Conservation (phyloP, 2,888 invertebrate genomes). For the Phalera bucephala region DNA sequence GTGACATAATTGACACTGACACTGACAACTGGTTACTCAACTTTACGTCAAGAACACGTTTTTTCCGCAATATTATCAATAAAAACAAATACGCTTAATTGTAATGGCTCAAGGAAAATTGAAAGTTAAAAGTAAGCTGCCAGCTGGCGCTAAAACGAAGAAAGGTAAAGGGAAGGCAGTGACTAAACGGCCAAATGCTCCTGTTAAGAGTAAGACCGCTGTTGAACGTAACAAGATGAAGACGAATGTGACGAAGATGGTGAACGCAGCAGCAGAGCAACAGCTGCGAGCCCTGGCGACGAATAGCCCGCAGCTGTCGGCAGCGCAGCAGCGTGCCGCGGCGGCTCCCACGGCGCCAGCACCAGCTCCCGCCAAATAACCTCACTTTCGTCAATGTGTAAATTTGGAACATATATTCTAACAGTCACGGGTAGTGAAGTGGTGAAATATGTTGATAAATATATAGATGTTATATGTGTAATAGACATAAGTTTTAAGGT, state of each 20-base stretch:
- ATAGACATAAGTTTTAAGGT: too few relatives aligned
- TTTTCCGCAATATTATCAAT: too few relatives aligned
- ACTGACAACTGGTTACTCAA: too few relatives aligned
- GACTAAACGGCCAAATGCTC: conserved; percentile 85
- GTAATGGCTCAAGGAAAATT: conserved; percentile 88
- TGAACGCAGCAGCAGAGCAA: conserved; percentile 87
- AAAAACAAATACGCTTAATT: too few relatives aligned
- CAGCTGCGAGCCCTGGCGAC: conserved; percentile 84
- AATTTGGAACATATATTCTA: too few relatives aligned
- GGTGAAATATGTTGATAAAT: background rate
- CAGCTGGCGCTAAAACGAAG: conserved; percentile 79
- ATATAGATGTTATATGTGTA: too few relatives aligned
- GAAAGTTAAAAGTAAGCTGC: conserved; percentile 85
- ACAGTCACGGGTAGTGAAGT: too few relatives aligned
- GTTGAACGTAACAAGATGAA: conserved; percentile 85
- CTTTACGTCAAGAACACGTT: too few relatives aligned
- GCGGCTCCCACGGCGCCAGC: conserved; percentile 61
- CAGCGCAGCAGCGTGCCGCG: conserved; percentile 70
- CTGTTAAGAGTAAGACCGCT: conserved; percentile 84
- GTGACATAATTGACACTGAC: too few relatives aligned
- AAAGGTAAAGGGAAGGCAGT: conserved; percentile 78
- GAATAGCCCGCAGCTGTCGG: conserved; percentile 76
- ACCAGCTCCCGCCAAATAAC: conserved; percentile 57
- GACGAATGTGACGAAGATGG: conserved; percentile 85
- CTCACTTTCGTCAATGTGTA: conserved; percentile 5